Conservation (phyloP, 2,888 invertebrate species). For the Imbricaverruca yamaguchii region DNA sequence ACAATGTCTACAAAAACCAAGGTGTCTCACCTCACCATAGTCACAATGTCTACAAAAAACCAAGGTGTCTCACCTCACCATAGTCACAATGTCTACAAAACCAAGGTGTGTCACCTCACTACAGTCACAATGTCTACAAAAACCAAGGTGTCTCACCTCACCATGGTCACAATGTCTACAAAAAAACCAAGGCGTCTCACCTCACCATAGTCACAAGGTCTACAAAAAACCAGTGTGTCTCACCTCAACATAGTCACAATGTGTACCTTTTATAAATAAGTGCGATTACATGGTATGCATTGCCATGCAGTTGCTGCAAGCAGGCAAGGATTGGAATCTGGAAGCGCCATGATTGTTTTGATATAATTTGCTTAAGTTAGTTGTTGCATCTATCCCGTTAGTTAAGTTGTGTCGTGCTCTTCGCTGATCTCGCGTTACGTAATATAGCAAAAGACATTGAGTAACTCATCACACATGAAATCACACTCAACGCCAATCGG, state of each 20-base stretch:
- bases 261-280: background rate
- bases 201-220: conserved; percentile 79
- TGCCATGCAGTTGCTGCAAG: too few species aligned
- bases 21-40: conserved; percentile 60
- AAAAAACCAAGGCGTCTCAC: conserved; percentile 59
- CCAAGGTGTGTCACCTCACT: conserved; percentile 49
- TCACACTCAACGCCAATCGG: too few species aligned
- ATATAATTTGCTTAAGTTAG: too few species aligned
- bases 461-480: too few species aligned
- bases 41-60: conserved; percentile 82
- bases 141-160: conserved; percentile 57
- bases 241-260: conserved; percentile 69
- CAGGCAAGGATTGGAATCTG: too few species aligned
- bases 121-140: conserved; percentile 88
- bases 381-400: background rate
- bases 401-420: background rate
- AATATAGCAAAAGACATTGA: too few species aligned
- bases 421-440: too few species aligned
- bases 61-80: conserved; percentile 59
- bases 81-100: conserved; percentile 75
- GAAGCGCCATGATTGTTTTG: too few species aligned
- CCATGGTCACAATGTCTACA: conserved; percentile 89
- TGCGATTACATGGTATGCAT: too few species aligned
- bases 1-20: conserved; percentile 85
- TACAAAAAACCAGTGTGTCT: conserved; percentile 56